Evolutionary conservation across 2,113 vertebrate genomes (phyloP).

Genomic region (Rhinoderma darwinii): DNA sequence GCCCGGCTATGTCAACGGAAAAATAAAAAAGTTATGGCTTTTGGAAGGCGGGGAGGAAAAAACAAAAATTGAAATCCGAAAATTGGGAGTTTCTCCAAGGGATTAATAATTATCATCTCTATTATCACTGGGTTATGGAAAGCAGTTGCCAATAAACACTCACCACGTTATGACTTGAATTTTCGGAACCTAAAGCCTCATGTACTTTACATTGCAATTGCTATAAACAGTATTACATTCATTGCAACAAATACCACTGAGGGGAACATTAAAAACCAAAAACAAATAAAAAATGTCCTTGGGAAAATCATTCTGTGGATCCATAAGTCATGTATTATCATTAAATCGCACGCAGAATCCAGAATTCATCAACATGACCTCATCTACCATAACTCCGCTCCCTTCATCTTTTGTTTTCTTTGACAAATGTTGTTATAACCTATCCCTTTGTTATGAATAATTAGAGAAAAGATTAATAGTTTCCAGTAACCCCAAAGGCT

Average conservation of each 20-base stretch:
- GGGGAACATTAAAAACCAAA: conserved; percentile 1
- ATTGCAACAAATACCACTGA: neutral
- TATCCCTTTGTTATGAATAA: conserved; percentile 57
- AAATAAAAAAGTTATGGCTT: too few species aligned
- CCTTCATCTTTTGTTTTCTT: conserved; percentile 51
- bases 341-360: conserved; percentile 37
- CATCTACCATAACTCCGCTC: conserved; percentile 35
- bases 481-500: conserved; percentile 56
- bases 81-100: too few species aligned
- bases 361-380: conserved; percentile 45
- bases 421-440: conserved; percentile 58
- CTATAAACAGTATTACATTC: neutral
- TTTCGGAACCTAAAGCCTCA: neutral
- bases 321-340: conserved; percentile 41
- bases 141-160: neutral
- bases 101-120: neutral
- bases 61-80: too few species aligned
- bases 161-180: neutral
- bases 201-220: neutral
- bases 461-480: conserved; percentile 52
- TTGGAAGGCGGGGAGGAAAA: too few species aligned
- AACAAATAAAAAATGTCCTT: neutral
- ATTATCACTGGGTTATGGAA: neutral
- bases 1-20: too few species aligned
- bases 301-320: neutral